Evolutionary conservation across 2,113 vertebrate genomes (phyloP).

Genomic region (Epinephelus moara): DNA sequence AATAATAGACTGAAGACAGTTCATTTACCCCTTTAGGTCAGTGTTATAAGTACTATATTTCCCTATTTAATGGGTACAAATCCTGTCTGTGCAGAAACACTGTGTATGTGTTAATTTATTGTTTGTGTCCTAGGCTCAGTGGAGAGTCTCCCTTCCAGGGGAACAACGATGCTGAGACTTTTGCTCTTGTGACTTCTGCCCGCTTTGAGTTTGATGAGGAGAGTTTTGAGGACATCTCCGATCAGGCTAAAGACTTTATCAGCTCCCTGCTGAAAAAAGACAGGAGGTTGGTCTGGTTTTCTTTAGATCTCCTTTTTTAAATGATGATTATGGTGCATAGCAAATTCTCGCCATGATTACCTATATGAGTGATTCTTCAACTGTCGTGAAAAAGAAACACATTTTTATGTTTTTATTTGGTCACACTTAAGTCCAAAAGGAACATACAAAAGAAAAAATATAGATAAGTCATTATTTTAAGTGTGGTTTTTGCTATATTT

Average conservation of each 20-base stretch:
- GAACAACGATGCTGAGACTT: slow-evolving; percentile 84
- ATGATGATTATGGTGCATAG: no score
- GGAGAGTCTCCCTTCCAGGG: slow-evolving; percentile 92
- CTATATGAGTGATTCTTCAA: background rate
- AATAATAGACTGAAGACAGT: background rate
- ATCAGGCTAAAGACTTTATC: slow-evolving; percentile 90
- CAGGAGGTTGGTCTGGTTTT: slow-evolving; percentile 71
- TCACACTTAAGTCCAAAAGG: no score
- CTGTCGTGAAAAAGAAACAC: no score
- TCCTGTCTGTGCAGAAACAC: background rate
- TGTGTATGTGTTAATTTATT: background rate
- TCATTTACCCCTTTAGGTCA: background rate
- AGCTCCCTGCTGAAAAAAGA: slow-evolving; percentile 86
- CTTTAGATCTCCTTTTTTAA: background rate
- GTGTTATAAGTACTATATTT: background rate
- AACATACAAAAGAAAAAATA: no score
- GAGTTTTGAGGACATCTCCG: slow-evolving; percentile 87
- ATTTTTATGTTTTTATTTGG: no score
- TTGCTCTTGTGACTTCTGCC: slow-evolving; percentile 85
- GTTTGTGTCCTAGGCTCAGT: slow-evolving; percentile 82
- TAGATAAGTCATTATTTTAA: no score
- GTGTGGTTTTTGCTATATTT: no score
- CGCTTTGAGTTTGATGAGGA: slow-evolving; percentile 86
- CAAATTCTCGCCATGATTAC: background rate
- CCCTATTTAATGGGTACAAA: background rate